phyloP scores from a whole-genome alignment of 2,888 invertebrate species.

The Apamea epomidion region DNA sequence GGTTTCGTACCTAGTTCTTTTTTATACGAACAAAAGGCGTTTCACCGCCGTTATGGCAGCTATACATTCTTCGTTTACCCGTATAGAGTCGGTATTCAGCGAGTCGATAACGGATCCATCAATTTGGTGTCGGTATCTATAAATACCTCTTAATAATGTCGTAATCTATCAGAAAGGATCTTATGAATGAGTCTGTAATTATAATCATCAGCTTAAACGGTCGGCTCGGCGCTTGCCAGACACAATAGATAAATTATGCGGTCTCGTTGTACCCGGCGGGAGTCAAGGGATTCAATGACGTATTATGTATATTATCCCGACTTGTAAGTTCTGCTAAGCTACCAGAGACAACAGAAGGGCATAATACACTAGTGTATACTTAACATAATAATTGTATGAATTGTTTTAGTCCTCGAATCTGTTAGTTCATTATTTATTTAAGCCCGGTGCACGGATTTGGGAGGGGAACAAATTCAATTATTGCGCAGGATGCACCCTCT shows the following conservation, averaged over 20 bases:
- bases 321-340: slow-evolving; percentile 58
- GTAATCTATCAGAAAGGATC: slow-evolving; percentile 53
- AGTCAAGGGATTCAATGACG: slow-evolving; percentile 68
- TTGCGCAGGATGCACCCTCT: slow-evolving; percentile 60
- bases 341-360: slow-evolving; percentile 48
- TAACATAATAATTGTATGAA: slow-evolving; percentile 28
- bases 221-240: slow-evolving; percentile 55
- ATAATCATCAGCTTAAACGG: slow-evolving; percentile 63
- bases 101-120: slow-evolving; percentile 17
- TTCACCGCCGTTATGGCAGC: neutral
- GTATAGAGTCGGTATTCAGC: slow-evolving; percentile 1
- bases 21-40: slow-evolving; percentile 22
- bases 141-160: slow-evolving; percentile 42
- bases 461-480: slow-evolving; percentile 63
- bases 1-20: slow-evolving; percentile 15
- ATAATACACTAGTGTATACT: slow-evolving; percentile 31
- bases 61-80: neutral
- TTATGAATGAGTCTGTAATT: slow-evolving; percentile 63
- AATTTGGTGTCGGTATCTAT: slow-evolving; percentile 31
- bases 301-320: slow-evolving; percentile 65
- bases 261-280: slow-evolving; percentile 62
- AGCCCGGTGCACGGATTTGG: slow-evolving; percentile 54
- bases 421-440: slow-evolving; percentile 57
- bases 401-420: slow-evolving; percentile 35
- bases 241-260: slow-evolving; percentile 70